Evolutionary conservation across 1,140 invertebrate genomes (phyloP), one percentile per base, ranked within the genome.

Genomic region (Zaprionus camerounensis): DNA sequence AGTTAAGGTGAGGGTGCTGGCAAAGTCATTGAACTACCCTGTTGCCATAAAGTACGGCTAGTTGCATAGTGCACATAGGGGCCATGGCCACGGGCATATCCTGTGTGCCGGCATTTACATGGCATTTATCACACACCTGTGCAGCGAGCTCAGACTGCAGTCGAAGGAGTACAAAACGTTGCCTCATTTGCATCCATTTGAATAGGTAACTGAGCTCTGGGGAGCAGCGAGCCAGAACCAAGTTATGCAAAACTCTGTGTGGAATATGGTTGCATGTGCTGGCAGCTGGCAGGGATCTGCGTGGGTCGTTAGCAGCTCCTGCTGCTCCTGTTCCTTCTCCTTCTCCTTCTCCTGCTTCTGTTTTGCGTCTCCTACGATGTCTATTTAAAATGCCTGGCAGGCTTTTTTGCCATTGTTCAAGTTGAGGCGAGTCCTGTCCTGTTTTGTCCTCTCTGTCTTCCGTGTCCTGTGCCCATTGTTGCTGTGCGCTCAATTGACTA

Each of bases 41-140:
- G 22, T 38, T 38, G 51, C 63, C 63, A 65, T 65, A 65, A 41
- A 41, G 63, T 65, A 26, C 63, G 11, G 17, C n/a, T 6, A 36
- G 46, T 15, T 38, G 38, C 38, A 17, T n/a, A 61, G 24, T 28
- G 12, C 44, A 46, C 20, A 3, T 38, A 34, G 20, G 11, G 64
- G 20, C 5, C 44, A 34, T 17, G 1, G 26, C 20, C 20, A 20
- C 22, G 20, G 11, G 64, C 36, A 71, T 76, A 66, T 76, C 73
- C 73, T 76, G 73, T 69, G 41, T 20, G 56, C 41, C 41, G 41
- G 44, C 63, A 49, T 81, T 81, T 78, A 80, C 76, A 82, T 72
- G 83, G 66, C 84, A 73, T 82, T 88, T 88, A 88, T 78, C 85
- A 84, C 78, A 79, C 84, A 87, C 84, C 84, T 87, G 84, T 87